Conservation (phyloP, 2,113 vertebrate species). For the Anoura caudifer region DNA sequence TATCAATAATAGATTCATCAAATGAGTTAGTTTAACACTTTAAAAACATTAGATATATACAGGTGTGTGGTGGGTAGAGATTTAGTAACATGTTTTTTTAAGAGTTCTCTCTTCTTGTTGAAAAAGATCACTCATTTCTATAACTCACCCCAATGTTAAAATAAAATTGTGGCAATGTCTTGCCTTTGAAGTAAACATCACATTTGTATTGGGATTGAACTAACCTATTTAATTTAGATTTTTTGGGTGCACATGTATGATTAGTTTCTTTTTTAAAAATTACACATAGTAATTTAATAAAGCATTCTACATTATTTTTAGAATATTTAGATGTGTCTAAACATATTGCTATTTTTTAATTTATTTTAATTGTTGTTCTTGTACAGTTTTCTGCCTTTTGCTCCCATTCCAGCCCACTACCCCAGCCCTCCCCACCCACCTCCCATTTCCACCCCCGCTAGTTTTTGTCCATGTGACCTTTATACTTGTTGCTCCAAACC, state of each 20-base stretch:
- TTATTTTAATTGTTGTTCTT: too few species aligned
- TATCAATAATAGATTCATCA: neutral
- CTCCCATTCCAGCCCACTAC: too few species aligned
- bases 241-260: neutral
- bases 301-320: too few species aligned
- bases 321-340: too few species aligned
- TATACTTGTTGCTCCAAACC: too few species aligned
- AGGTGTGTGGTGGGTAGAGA: neutral
- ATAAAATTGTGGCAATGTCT: neutral
- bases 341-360: too few species aligned
- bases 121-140: neutral
- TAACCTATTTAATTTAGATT: neutral
- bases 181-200: neutral
- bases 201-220: neutral
- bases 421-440: too few species aligned
- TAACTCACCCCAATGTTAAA: neutral
- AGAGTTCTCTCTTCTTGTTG: neutral
- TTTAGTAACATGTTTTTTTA: neutral
- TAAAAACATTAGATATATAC: neutral
- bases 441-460: too few species aligned
- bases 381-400: too few species aligned
- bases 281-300: too few species aligned
- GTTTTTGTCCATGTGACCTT: too few species aligned
- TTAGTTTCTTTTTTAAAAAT: neutral
- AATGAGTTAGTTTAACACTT: neutral